phyloP scores from a whole-genome alignment of 2,797 vertebrate genomes.

The Myotis myotis region DNA sequence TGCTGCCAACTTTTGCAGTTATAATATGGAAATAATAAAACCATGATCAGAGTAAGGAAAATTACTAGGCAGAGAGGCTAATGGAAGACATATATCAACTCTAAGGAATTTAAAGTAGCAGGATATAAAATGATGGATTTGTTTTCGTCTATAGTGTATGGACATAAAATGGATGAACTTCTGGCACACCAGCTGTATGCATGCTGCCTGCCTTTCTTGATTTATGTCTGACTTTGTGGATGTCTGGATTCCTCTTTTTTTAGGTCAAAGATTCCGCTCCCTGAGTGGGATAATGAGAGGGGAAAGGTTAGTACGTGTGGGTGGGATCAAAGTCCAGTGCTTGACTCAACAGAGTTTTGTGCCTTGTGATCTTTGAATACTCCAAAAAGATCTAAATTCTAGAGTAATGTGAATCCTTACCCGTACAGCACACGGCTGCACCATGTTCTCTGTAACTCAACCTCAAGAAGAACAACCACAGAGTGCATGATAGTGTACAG shows the following conservation, averaged over 20 bases:
- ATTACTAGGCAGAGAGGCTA: neutral
- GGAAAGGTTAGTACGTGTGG: neutral
- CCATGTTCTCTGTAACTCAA: neutral
- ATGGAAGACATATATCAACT: neutral
- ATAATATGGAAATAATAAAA: constrained; percentile 23
- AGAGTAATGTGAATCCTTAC: neutral
- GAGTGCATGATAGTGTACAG: neutral
- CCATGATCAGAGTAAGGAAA: neutral
- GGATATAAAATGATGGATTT: neutral
- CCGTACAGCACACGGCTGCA: neutral
- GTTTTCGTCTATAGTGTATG: neutral
- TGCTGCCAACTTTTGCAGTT: neutral
- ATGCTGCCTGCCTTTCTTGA: neutral
- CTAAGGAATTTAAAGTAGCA: neutral
- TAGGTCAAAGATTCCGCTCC: neutral
- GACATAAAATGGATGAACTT: neutral
- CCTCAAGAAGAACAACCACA: neutral
- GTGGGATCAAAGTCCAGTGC: neutral
- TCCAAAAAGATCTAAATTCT: neutral
- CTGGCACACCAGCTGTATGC: neutral
- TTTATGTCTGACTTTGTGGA: neutral
- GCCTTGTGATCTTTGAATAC: neutral
- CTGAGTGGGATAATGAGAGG: neutral
- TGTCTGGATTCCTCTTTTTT: neutral
- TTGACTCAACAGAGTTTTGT: neutral